These are phyloP conservation scores for Ptychadena robeensis DNA, from an alignment of 2,797 vertebrate species.

Conservation along the genomic window DNA sequence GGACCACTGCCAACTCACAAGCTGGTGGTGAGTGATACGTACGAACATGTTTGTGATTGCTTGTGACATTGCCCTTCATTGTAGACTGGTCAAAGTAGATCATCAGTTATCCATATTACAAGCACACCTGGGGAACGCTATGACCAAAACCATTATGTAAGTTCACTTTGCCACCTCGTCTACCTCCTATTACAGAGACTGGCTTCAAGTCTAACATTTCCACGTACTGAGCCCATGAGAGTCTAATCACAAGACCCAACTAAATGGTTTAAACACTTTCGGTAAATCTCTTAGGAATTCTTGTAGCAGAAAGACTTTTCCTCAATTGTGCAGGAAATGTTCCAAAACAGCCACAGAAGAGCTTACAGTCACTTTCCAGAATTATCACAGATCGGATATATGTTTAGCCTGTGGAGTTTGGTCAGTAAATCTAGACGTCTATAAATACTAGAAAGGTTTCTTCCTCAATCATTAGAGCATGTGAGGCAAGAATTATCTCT, in stretches of 20 bases:
- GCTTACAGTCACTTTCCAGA: background rate
- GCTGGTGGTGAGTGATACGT: no score
- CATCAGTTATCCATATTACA: no score
- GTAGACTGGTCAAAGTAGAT: no score
- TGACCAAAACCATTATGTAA: background rate
- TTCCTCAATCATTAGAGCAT: no score
- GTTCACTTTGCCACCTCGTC: slow-evolving; percentile 16
- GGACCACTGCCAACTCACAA: no score
- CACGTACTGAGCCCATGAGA: slow-evolving; percentile 3
- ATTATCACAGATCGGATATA: background rate
- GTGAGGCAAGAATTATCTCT: no score
- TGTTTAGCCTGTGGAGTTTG: no score
- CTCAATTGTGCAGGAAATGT: background rate
- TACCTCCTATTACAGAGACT: slow-evolving; percentile 45
- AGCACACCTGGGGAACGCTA: no score
- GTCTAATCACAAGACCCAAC: slow-evolving; percentile 48
- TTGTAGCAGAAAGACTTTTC: slow-evolving; percentile 9
- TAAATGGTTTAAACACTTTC: slow-evolving; percentile 42
- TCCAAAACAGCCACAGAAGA: background rate
- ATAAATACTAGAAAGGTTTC: no score
- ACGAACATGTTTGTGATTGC: no score
- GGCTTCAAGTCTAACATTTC: background rate
- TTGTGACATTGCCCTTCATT: no score
- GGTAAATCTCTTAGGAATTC: slow-evolving; percentile 53
- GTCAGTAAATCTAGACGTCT: no score